These are phyloP conservation scores for Theristus sp. DNA, from an alignment of 2,888 invertebrate species.

Conservation along the genomic window DNA sequence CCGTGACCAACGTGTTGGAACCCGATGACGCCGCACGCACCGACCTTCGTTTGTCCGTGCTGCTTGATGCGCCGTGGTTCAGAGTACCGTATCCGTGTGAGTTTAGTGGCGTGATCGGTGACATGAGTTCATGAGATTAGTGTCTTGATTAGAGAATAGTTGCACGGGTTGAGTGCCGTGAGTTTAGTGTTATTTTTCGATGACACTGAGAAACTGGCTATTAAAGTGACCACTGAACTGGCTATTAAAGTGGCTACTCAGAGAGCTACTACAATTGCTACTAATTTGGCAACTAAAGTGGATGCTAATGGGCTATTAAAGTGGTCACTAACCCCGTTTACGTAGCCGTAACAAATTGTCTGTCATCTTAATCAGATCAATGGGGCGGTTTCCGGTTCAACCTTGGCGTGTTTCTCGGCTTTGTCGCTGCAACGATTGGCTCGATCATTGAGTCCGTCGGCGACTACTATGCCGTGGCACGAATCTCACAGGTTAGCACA, in stretches of 20 bases:
- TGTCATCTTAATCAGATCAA: conserved; percentile 2
- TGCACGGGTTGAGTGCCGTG: too few species aligned
- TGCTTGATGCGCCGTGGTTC: not conserved
- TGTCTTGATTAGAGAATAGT: too few species aligned
- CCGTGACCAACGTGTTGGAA: conserved; percentile 46
- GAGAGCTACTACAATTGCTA: too few species aligned
- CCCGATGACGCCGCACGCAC: not conserved
- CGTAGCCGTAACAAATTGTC: not conserved
- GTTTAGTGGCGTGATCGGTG: not conserved
- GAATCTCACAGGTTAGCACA: conserved; percentile 12
- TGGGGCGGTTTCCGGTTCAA: conserved; percentile 57
- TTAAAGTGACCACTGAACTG: not conserved
- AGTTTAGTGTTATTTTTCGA: too few species aligned
- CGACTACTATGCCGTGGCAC: conserved; percentile 67
- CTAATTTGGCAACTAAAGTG: too few species aligned
- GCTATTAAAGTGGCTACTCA: not conserved
- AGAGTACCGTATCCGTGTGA: not conserved
- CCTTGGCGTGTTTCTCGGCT: conserved; percentile 49
- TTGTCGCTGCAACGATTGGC: conserved; percentile 56
- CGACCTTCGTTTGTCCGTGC: not conserved
- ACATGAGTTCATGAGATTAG: too few species aligned
- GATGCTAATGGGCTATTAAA: too few species aligned
- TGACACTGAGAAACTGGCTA: not conserved
- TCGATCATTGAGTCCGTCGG: conserved; percentile 65
- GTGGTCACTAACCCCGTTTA: not conserved